phyloP scores from a whole-genome alignment of 2,888 invertebrate species.

The Phragmatobia fuliginosa region DNA sequence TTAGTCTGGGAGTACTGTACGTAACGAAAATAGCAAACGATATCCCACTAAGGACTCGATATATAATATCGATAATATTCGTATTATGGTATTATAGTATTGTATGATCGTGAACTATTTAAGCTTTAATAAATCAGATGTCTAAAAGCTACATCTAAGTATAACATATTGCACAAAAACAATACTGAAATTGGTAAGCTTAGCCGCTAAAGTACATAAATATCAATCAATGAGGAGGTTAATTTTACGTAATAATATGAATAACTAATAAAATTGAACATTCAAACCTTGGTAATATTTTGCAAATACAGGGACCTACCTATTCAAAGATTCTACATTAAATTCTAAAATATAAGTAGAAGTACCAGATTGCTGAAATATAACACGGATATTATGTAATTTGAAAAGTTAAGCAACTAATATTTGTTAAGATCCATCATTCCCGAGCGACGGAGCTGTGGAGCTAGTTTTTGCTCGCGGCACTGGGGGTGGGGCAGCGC shows the following conservation, averaged over 20 bases:
- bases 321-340: not conserved
- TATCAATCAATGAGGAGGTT: not conserved
- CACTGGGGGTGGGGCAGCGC: slow-evolving; percentile 80
- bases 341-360: not conserved
- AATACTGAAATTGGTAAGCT: not conserved
- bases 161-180: not conserved
- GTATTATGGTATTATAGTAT: not conserved
- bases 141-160: not conserved
- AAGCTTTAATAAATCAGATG: not conserved
- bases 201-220: not conserved
- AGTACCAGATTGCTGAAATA: not conserved
- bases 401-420: not conserved
- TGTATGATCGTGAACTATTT: not conserved
- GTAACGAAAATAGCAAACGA: not conserved
- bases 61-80: not conserved
- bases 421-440: slow-evolving; percentile 88
- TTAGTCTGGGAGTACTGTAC: not conserved
- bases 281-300: not conserved
- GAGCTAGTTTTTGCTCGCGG: slow-evolving; percentile 92
- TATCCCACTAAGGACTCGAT: not conserved
- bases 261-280: not conserved
- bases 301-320: not conserved
- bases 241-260: not conserved
- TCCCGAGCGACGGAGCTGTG: slow-evolving; percentile 94
- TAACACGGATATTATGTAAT: not conserved